Conservation (phyloP, 2,113 vertebrate genomes). For the Laticauda colubrina region DNA sequence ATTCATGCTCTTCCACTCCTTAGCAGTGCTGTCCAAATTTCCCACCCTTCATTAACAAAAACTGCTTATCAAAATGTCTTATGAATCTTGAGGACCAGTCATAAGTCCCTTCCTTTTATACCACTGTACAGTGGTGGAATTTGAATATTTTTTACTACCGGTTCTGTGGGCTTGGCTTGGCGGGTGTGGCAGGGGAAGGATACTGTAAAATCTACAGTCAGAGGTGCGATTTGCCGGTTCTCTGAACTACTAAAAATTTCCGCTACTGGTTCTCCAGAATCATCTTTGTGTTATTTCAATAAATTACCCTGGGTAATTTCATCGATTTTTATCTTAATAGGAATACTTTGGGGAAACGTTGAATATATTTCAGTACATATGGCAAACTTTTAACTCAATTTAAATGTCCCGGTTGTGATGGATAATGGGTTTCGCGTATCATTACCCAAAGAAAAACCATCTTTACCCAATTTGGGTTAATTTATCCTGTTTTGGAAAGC, state of each 20-base stretch:
- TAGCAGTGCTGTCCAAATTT: not conserved
- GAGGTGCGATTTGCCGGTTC: too few species aligned
- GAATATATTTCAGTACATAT: too few species aligned
- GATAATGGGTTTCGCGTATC: not conserved
- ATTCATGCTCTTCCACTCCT: not conserved
- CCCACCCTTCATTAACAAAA: too few species aligned
- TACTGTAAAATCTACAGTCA: too few species aligned
- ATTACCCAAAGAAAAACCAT: not conserved
- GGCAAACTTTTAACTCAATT: not conserved
- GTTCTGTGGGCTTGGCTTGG: too few species aligned
- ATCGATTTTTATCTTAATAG: not conserved
- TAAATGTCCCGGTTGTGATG: not conserved
- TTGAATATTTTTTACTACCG: too few species aligned
- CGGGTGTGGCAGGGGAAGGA: too few species aligned
- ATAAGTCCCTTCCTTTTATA: too few species aligned
- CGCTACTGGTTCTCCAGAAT: not conserved
- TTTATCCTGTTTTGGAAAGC: not conserved
- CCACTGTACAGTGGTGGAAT: too few species aligned
- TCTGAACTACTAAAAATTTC: too few species aligned
- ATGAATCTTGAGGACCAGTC: too few species aligned
- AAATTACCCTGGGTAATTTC: not conserved
- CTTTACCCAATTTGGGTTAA: not conserved
- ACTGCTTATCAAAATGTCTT: too few species aligned
- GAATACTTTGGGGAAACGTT: not conserved
- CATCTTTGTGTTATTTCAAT: not conserved